These are phyloP conservation scores for Halocynthia roretzi DNA, from an alignment of 23 tunicate genomes.

Conservation along the genomic window DNA sequence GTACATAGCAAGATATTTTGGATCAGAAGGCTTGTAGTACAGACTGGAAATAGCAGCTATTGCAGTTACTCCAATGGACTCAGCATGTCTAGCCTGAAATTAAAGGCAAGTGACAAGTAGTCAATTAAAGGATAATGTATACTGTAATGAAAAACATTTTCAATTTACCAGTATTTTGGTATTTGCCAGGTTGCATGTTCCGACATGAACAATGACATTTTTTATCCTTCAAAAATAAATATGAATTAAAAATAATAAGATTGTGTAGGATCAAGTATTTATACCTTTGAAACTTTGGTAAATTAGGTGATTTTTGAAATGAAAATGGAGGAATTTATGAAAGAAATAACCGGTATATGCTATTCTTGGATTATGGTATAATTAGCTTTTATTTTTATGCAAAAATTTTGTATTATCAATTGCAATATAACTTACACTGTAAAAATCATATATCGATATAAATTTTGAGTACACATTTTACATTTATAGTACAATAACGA, in stretches of 20 bases:
- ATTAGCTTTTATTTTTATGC: too few relatives aligned
- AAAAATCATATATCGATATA: too few relatives aligned
- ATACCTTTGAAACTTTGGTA: too few relatives aligned
- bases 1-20: constrained; percentile 51
- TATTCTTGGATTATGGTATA: too few relatives aligned
- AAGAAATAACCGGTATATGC: too few relatives aligned
- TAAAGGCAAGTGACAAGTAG: neutral
- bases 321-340: too few relatives aligned
- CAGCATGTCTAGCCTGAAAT: constrained; percentile 85
- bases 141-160: neutral
- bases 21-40: constrained; percentile 50
- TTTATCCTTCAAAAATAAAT: constrained; percentile 30
- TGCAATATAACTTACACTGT: too few relatives aligned
- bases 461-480: too few relatives aligned
- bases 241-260: neutral
- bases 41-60: constrained; percentile 52
- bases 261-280: too few relatives aligned
- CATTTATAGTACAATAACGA: too few relatives aligned
- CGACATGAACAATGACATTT: constrained; percentile 72
- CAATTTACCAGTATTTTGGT: constrained; percentile 64
- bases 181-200: constrained; percentile 47
- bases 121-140: neutral
- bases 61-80: constrained; percentile 44
- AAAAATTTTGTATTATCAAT: too few relatives aligned
- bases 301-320: too few relatives aligned